Conservation (phyloP, 1,140 invertebrate genomes). For the Lamellibrachia luymesi region DNA sequence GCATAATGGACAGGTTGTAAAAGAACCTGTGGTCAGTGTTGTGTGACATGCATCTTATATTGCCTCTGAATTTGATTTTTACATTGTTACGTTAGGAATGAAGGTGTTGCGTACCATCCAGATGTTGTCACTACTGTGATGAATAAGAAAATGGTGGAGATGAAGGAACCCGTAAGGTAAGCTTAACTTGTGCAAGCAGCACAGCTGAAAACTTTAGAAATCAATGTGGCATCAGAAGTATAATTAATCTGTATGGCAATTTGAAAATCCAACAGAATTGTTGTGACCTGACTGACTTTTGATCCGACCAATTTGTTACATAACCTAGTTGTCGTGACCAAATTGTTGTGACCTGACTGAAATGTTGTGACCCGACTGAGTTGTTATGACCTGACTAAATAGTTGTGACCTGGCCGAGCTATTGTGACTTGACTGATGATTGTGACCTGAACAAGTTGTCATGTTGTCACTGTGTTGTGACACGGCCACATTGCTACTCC, state of each 20-base stretch:
- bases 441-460: background rate
- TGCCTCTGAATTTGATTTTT: too few species aligned
- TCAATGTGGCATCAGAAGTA: background rate
- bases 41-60: too few species aligned
- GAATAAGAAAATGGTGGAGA: background rate
- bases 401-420: background rate
- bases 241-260: background rate
- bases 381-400: background rate
- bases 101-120: background rate
- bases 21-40: too few species aligned
- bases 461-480: background rate
- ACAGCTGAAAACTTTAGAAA: background rate
- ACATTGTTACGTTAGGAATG: background rate
- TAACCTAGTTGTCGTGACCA: background rate
- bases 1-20: too few species aligned
- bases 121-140: background rate
- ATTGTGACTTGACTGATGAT: too few species aligned
- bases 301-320: too few species aligned
- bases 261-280: too few species aligned
- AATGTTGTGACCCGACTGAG: too few species aligned
- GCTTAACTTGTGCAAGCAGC: background rate
- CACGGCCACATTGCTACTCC: background rate
- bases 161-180: background rate
- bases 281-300: too few species aligned
- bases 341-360: background rate